Conservation (phyloP, 1,140 invertebrate species). For the Theocolax elegans region DNA sequence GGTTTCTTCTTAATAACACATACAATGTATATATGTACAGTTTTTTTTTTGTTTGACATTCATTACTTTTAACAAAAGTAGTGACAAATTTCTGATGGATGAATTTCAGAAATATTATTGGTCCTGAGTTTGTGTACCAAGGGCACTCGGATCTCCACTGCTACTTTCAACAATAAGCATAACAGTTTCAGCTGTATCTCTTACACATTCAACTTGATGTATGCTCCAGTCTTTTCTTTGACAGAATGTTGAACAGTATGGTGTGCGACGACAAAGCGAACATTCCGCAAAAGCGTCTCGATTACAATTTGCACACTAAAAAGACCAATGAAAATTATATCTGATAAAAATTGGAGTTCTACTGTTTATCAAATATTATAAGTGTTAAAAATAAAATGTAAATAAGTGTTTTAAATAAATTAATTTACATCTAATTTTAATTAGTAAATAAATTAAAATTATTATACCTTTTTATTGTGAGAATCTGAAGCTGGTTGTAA, state of each 20-base stretch:
- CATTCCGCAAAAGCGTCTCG: conserved; percentile 86
- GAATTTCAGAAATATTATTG: conserved; percentile 51
- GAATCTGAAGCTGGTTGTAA: conserved; percentile 70
- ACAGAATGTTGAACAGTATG: conserved; percentile 88
- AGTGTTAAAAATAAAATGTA: too few species aligned
- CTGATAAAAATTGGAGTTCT: too few species aligned
- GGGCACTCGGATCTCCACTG: conserved; percentile 54
- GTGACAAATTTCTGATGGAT: background rate
- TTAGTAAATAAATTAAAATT: background rate
- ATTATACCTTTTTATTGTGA: conserved; percentile 72
- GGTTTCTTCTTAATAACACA: too few species aligned
- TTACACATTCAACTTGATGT: conserved; percentile 86
- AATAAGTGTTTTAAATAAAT: too few species aligned
- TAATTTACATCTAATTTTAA: background rate
- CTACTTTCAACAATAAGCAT: conserved; percentile 72
- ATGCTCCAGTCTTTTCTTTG: conserved; percentile 87
- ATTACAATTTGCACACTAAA: conserved; percentile 87
- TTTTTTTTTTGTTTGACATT: too few species aligned
- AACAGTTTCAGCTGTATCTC: conserved; percentile 72
- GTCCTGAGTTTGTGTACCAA: conserved; percentile 54
- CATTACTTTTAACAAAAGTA: background rate
- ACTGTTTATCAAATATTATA: too few species aligned
- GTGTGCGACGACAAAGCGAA: conserved; percentile 83
- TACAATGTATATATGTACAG: too few species aligned
- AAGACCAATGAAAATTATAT: conserved; percentile 30